phyloP scores from a whole-genome alignment of 2,888 invertebrate species.

The Resseliella maxima region DNA sequence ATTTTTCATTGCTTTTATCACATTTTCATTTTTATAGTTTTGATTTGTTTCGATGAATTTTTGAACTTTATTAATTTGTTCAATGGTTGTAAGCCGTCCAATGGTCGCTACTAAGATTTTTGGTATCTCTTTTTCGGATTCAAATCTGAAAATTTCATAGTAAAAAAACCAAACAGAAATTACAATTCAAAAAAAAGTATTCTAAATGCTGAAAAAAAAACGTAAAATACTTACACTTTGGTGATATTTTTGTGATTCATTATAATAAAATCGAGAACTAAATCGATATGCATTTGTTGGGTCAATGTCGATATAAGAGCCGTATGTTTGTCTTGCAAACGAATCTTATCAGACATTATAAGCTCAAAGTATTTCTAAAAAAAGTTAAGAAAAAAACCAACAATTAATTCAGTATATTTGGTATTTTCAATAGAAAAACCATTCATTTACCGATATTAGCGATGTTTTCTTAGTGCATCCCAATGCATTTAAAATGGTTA shows the following conservation, averaged over 20 bases:
- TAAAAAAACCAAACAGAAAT: no score
- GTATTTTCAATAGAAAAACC: no score
- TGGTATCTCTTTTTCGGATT: no score
- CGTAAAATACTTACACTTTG: background rate
- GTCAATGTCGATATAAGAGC: background rate
- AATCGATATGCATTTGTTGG: background rate
- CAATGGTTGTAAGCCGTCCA: no score
- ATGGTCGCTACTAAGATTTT: no score
- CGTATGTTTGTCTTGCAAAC: constrained; percentile 17
- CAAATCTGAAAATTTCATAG: no score
- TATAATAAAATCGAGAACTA: background rate
- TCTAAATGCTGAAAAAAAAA: no score
- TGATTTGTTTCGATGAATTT: no score
- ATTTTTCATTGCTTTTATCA: no score
- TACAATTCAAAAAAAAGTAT: no score
- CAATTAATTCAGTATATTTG: background rate
- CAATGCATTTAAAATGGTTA: constrained; percentile 73
- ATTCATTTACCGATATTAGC: background rate
- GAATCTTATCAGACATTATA: background rate
- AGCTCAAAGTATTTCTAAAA: background rate
- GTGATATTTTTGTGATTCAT: background rate
- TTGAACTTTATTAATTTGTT: no score
- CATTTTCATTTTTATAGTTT: no score
- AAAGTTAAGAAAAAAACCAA: background rate
- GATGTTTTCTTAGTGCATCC: constrained; percentile 71